Base-by-base conservation (phyloP, 2,113 vertebrate genomes). In the Herpetotheres cachinnans region DNA sequence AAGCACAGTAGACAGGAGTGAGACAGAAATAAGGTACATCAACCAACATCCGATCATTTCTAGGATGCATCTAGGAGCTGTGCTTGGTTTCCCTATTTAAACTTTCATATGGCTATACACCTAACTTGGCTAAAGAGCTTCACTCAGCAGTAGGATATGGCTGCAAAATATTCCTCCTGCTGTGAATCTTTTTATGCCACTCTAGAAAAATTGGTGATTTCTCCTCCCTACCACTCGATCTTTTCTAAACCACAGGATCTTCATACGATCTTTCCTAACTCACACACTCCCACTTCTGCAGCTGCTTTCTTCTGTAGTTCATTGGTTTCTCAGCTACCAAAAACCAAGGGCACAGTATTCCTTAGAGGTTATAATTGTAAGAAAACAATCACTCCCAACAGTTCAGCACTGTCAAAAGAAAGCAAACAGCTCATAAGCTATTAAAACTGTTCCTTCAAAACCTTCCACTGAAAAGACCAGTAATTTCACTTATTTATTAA, bases 401-500 rank as follows among this genome's bases (percentile, higher is more conserved):
- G 46, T 34, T 95, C 49, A 69, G 66, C 42, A 54, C 34, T 55
- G 62, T 34, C 70, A 73, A 85, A 91, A 80, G 56, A 82, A 95
- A 97, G 20, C 54, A 74, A 72, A 82, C 73, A 66, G 62, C n/a
- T 93, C 70, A 85, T 40, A 69, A 76, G 59, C 36, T 82, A 50
- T 63, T 90, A 91, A 82, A 90, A 82, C 19, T 40, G n/a, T 71
- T 89, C 54, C 82, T 92, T 90, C 72, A 92, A 86, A 89, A 56
- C 56, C 27, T 76, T 46, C 25, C 63, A 47, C 71, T 85, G 62
- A 80, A 78, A 77, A 82, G 36, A 59, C 11, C 9, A 9, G 36
- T 66, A 82, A 85, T 82, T 92, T 87, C 47, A 66, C 40, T 85
- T 89, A 72, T 88, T 85, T 85, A 72, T 91, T 85, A 95, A 77